These are phyloP conservation scores for Dexiosoma caninum DNA, from an alignment of 2,888 invertebrate species.

Conservation along the genomic window DNA sequence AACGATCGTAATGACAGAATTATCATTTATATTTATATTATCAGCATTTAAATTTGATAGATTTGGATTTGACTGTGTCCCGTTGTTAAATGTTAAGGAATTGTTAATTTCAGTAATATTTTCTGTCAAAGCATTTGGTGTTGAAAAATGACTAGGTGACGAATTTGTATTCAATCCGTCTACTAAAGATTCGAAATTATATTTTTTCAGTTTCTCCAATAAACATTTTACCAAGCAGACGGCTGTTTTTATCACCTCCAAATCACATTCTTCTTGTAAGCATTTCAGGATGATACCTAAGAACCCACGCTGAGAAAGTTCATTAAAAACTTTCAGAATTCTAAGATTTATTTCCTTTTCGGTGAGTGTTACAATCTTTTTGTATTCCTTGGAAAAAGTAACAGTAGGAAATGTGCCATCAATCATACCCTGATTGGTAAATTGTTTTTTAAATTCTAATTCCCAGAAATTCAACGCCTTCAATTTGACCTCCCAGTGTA, in stretches of 20 bases:
- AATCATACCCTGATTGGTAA: constrained; percentile 89
- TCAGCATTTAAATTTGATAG: neutral
- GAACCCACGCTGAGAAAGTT: constrained; percentile 84
- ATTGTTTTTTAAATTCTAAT: constrained; percentile 81
- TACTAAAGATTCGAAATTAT: constrained; percentile 78
- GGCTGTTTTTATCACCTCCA: constrained; percentile 83
- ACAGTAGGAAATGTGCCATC: constrained; percentile 88
- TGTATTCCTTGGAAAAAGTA: constrained; percentile 87
- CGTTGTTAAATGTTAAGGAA: neutral
- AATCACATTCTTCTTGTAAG: constrained; percentile 84
- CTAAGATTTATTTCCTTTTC: constrained; percentile 80
- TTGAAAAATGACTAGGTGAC: neutral
- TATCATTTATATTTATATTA: neutral
- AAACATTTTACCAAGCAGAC: constrained; percentile 78
- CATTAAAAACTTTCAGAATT: constrained; percentile 82
- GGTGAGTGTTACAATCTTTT: constrained; percentile 87
- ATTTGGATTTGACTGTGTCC: neutral
- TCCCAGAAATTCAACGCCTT: constrained; percentile 86
- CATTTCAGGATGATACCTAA: constrained; percentile 84
- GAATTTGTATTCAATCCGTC: constrained; percentile 70
- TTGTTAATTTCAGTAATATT: neutral
- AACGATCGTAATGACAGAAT: neutral
- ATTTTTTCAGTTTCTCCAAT: constrained; percentile 79
- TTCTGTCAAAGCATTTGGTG: neutral
- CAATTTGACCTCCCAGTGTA: constrained; percentile 90